These are phyloP conservation scores for Tetragonula carbonaria DNA, from an alignment of 2,888 invertebrate genomes.

Conservation along the genomic window DNA sequence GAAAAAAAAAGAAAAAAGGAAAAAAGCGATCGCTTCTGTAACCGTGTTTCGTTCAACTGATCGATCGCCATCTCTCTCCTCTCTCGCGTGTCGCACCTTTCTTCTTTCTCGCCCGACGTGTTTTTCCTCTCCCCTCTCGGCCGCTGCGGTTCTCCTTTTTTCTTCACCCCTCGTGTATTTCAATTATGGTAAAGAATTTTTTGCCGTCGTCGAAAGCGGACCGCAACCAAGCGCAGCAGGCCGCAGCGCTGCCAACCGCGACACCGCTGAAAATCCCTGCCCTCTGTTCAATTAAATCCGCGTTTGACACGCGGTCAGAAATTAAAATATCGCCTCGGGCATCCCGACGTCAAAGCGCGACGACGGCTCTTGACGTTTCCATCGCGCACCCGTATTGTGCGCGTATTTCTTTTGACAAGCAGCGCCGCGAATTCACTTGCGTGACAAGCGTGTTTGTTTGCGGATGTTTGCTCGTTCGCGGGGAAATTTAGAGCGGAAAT, in stretches of 20 bases:
- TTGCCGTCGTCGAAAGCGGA: neutral
- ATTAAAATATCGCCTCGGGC: constrained; percentile 6
- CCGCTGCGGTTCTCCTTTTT: neutral
- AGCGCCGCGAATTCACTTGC: neutral
- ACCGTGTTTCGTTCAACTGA: constrained; percentile 35
- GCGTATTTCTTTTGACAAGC: neutral
- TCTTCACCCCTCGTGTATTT: constrained; percentile 2
- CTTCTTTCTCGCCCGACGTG: too few species aligned
- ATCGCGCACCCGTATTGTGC: neutral
- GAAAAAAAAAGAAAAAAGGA: neutral
- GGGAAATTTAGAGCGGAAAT: neutral
- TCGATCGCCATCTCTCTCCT: constrained; percentile 28
- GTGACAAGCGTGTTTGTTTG: neutral
- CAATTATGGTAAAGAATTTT: constrained; percentile 43
- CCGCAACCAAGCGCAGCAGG: neutral
- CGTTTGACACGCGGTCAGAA: constrained; percentile 26
- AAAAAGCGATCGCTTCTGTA: neutral
- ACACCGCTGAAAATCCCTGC: neutral
- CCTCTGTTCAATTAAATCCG: constrained; percentile 33
- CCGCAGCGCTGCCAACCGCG: constrained; percentile 1
- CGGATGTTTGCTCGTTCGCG: neutral
- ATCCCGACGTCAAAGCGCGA: neutral
- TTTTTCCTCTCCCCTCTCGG: neutral
- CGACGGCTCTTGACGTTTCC: neutral
- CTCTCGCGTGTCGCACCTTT: too few species aligned